Evolutionary conservation across 2,888 invertebrate genomes (phyloP).

Genomic region (Anthrax anthrax): DNA sequence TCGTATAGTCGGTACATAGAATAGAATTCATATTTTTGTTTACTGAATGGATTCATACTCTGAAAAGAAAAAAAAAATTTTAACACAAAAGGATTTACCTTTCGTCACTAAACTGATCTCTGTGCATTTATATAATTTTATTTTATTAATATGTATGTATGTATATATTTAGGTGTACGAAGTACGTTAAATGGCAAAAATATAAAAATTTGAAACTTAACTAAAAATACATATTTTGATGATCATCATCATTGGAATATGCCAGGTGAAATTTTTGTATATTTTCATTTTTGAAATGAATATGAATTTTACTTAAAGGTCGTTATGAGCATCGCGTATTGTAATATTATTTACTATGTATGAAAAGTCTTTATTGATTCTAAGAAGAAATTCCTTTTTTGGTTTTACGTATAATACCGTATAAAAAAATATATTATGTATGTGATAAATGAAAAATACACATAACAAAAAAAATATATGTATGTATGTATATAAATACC

Average conservation of each 20-base stretch:
- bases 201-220: too few relatives aligned
- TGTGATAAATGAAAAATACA: background rate
- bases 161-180: too few relatives aligned
- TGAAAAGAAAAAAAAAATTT: background rate
- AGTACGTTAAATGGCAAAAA: too few relatives aligned
- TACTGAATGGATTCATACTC: background rate
- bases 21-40: background rate
- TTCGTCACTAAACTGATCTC: background rate
- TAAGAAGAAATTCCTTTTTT: background rate
- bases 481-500: background rate
- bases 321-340: background rate
- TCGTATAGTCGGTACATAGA: background rate
- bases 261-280: background rate
- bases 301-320: background rate
- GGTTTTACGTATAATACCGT: background rate
- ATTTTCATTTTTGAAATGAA: background rate
- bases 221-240: too few relatives aligned
- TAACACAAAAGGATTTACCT: background rate
- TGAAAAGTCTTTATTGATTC: background rate
- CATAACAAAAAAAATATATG: background rate
- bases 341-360: background rate
- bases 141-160: too few relatives aligned
- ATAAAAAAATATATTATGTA: too few relatives aligned
- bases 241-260: too few relatives aligned
- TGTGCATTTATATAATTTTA: too few relatives aligned